These are phyloP conservation scores for Aphrophora alni DNA, from an alignment of 2,888 invertebrate species.

Conservation along the genomic window DNA sequence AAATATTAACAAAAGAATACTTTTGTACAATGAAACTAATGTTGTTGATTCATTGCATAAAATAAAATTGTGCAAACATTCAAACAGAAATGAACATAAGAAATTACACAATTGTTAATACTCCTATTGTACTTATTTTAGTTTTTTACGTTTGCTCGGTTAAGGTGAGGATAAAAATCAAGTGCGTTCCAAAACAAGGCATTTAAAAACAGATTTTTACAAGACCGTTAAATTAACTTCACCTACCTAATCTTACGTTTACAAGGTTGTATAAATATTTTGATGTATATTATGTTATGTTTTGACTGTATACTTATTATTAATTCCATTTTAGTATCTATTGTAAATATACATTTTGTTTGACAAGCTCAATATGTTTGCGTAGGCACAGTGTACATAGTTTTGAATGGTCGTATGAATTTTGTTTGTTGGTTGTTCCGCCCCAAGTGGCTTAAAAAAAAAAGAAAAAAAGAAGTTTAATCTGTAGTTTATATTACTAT, in stretches of 20 bases:
- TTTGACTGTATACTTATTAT: slow-evolving; percentile 39
- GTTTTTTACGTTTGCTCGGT: background rate
- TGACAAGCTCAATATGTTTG: background rate
- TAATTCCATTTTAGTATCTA: slow-evolving; percentile 38
- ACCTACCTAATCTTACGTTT: too few relatives aligned
- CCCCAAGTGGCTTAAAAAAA: background rate
- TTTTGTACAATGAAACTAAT: too few relatives aligned
- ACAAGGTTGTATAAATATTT: slow-evolving; percentile 41
- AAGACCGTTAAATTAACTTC: background rate
- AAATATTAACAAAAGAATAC: too few relatives aligned
- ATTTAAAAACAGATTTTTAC: background rate
- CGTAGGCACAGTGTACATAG: background rate
- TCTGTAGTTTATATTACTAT: background rate
- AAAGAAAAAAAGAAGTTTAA: background rate
- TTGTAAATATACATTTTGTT: background rate
- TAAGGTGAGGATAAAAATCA: background rate
- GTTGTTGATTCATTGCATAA: too few relatives aligned
- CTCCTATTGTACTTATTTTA: background rate
- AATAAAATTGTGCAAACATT: too few relatives aligned
- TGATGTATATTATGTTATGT: slow-evolving; percentile 40
- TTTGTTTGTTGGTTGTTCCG: background rate
- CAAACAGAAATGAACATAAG: too few relatives aligned
- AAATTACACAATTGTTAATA: too few relatives aligned
- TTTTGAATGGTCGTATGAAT: background rate
- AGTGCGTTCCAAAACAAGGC: background rate